Evolutionary conservation across 2,888 invertebrate species (phyloP), one percentile per base, ranked within the genome.

Genomic region (Archips xylosteana): DNA sequence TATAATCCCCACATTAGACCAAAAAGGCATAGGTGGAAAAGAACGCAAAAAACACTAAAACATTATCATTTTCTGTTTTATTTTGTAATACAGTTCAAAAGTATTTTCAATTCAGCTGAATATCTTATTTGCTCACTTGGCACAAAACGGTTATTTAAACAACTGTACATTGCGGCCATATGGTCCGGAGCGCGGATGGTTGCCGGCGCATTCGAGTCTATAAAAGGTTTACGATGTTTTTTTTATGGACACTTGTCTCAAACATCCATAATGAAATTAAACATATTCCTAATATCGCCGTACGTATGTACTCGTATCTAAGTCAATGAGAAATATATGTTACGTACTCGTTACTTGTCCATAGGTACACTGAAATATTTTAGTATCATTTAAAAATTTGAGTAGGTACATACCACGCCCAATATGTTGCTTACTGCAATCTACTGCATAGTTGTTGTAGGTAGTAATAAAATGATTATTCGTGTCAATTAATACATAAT

Each of bases 121-220:
- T 51, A 51, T 64, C n/a, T 49, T 34, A 36, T 12, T 57, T 57
- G 57, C 32, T 57, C 32, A 32, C 32, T 57, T 57, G 32, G 12
- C 23, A 32, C 57, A 45, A 64, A 75, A 61, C 64, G 76, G 70
- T 86, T 87, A 82, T 86, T 78, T 79, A 76, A 81, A 76, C 80
- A 86, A 85, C 80, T 87, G 91, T 92, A 90, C 88, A 68, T 78
- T 81, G 62, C 61, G 62, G 83, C 92, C 93, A 94, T 94, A 93
- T 94, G 93, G 92, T 83, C 79, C 78, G 78, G 82, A 82, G 87
- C 83, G 78, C 78, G 79, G 83, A 83, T 87, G 85, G 84, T 83
- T 84, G 83, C 85, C 84, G 87, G 84, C 88, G 83, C 87, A 87
- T 85, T 88, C 90, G 86, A 86, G 87, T 76, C 92, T 91, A 89